Evolutionary conservation across 2,888 invertebrate species (phyloP), one percentile per base, ranked within the genome.

Genomic region (Dolomedes plantarius): DNA sequence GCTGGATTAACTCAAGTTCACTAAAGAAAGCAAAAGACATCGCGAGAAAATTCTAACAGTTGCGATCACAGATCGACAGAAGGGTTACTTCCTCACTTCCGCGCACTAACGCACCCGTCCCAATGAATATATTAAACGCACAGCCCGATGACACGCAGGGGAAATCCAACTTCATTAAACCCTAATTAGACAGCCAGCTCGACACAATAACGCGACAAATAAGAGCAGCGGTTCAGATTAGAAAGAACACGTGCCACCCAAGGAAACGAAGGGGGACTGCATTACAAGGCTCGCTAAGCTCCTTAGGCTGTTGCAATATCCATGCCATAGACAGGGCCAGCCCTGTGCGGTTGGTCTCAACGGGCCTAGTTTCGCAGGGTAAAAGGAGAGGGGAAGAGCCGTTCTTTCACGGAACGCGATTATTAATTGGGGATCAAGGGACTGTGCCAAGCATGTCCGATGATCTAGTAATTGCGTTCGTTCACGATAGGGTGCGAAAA

Each of bases 141-240:
- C 50, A 39, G 32, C 62, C 68, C 72, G 69, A 82, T 50, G 50
- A 29, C 46, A 73, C 56, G 39, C 72, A 64, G 41, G 74, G 69
- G 67, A 85, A 85, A 85, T 85, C 85, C 80, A 87, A 78, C 87
- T 87, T 87, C 87, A 87, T 87, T 87, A 77, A 87, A 77, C 81
- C 82, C 82, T 87, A 87, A 87, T 87, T 87, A 87, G 87, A 82
- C 77, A 82, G 78, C 67, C 67, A 75, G 85, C 67, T 74, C 77
- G 78, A 85, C 85, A 85, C 85, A 85, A 78, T 85, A 77, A 72
- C 69, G 50, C 46, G 76, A 83, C 82, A 83, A 80, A 76, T 74
- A 79, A 77, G 83, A 74, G 79, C 74, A 69, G 41, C 56, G 71
- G 74, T 75, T 62, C 68, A 79, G 79, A 79, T 79, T 86, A 79